phyloP scores from a whole-genome alignment of 1,140 invertebrate species.

The Calephelis nemesis region DNA sequence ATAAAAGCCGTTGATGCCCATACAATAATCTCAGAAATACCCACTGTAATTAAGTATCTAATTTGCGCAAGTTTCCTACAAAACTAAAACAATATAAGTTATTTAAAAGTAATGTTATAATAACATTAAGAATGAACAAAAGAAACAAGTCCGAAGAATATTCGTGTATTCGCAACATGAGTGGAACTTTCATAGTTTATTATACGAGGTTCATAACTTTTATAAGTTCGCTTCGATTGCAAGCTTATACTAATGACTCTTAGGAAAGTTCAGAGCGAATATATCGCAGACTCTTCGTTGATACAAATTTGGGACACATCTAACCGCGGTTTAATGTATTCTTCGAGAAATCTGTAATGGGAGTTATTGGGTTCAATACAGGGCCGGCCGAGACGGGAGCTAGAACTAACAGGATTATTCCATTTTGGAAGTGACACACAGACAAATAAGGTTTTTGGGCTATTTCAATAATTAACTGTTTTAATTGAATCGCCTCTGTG shows the following conservation, averaged over 20 bases:
- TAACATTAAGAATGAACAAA: conserved; percentile 30
- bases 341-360: conserved; percentile 15
- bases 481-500: too few relatives aligned
- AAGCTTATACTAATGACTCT: conserved; percentile 42
- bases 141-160: conserved; percentile 28
- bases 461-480: too few relatives aligned
- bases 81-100: conserved; percentile 9
- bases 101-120: conserved; percentile 1
- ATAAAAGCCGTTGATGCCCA: too few relatives aligned
- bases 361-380: neutral
- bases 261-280: conserved; percentile 36
- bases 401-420: neutral
- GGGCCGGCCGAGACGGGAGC: neutral
- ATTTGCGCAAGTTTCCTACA: neutral
- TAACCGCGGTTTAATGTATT: conserved; percentile 23
- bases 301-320: conserved; percentile 22
- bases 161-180: conserved; percentile 33
- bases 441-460: too few relatives aligned
- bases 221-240: conserved; percentile 41
- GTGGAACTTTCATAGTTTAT: conserved; percentile 39
- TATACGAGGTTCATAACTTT: conserved; percentile 36
- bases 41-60: too few relatives aligned
- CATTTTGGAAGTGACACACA: neutral
- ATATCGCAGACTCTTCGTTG: conserved; percentile 30
- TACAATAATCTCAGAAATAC: too few relatives aligned